Evolutionary conservation across 2,113 vertebrate species (phyloP).

Genomic region (Physeter macrocephalus): DNA sequence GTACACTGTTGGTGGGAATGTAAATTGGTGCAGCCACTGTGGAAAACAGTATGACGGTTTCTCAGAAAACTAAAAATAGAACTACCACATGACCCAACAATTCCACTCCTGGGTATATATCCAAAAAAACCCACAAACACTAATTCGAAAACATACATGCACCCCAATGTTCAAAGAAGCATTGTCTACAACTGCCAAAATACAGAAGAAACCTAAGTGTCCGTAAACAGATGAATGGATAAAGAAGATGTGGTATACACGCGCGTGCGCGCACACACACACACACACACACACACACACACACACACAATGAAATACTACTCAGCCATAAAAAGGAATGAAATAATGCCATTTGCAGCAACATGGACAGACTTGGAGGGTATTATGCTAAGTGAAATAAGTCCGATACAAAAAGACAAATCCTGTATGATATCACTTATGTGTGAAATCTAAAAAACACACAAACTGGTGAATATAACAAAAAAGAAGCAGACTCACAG

Average conservation of each 20-base stretch:
- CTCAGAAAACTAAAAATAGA: neutral
- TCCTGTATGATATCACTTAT: neutral
- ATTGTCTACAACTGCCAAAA: neutral
- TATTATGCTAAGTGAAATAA: neutral
- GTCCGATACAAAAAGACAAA: neutral
- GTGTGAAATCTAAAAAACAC: neutral
- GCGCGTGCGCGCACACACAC: rapidly evolving
- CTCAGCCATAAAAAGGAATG: neutral
- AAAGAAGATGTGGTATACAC: neutral
- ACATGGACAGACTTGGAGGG: neutral
- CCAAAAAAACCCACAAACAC: neutral
- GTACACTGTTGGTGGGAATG: neutral
- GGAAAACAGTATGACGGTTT: neutral
- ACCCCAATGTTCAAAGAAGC: neutral
- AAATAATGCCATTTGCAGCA: neutral
- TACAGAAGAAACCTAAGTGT: neutral
- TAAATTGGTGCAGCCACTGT: neutral
- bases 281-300: neutral
- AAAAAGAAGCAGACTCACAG: neutral
- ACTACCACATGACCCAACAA: neutral
- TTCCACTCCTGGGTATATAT: neutral
- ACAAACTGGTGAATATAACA: neutral
- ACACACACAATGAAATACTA: neutral
- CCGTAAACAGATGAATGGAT: neutral
- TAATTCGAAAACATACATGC: neutral